Evolutionary conservation across 2,797 vertebrate species (phyloP), one percentile per base, ranked within the genome.

Genomic region (Caiman crocodilus): DNA sequence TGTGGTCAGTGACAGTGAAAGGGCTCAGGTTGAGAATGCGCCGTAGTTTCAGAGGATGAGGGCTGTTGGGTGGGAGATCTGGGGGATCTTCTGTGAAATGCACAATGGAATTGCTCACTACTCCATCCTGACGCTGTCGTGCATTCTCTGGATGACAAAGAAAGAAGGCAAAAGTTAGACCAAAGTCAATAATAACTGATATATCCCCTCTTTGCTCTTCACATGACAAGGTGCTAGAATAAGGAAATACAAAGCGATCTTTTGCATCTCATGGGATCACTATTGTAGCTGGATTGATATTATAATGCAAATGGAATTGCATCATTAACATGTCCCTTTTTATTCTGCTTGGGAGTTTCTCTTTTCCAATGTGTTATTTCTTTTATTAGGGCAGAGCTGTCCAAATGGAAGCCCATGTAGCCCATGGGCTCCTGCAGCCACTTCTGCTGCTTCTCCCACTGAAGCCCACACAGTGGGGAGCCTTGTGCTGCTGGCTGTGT

Each of bases 1-100:
- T 99, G 97, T 99, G 99, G 97, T 99, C 99, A 2, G 99, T 99
- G 97, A 99, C 99, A 1, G 99, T 99, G 98, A 99, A 99, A 30
- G 99, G 99, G 96, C 99, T 99, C 89, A 99, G 98, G 97, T 99
- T 99, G 69, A 99, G 98, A 93, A 99, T 98, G 6, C 99, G 99
- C 0, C 99, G 97, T 90, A 99, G 98, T 94, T 99, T 99, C 94
- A 99, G 98, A 0, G 98, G 99, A 74, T 99, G 98, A 1, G 99
- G 99, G 94, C 99, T 98, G 59, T 98, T 99, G 90, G 98, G 98
- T 2, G 99, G 98, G 90, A 99, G 95, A 91, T 99, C 99, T 0
- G 99, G 99, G 3, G 98, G 98, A 3, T 99, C 99, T 94, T 99
- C 99, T 0, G 99, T 99, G 97, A 99, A 99, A 97, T 99, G 99